Conservation (phyloP, 1,140 invertebrate species). For the Plodia interpunctella region DNA sequence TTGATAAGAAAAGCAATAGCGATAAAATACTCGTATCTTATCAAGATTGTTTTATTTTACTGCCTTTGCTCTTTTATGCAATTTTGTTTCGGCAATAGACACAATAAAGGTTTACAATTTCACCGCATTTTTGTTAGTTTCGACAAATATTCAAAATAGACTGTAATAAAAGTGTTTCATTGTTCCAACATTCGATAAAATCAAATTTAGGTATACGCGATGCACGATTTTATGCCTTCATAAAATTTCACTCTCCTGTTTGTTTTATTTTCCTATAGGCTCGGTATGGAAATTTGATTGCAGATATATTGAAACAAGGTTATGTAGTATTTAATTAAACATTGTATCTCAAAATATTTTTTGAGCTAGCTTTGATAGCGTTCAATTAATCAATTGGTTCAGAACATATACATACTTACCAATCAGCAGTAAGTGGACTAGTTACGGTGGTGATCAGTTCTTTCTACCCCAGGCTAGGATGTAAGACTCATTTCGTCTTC, state of each 20-base stretch:
- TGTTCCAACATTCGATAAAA: slow-evolving; percentile 7
- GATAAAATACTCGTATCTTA: too few relatives aligned
- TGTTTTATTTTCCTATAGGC: slow-evolving; percentile 17
- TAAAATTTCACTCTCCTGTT: slow-evolving; percentile 24
- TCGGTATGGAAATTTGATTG: slow-evolving; percentile 17
- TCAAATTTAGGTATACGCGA: slow-evolving; percentile 14
- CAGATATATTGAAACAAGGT: not conserved
- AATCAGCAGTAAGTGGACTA: too few relatives aligned
- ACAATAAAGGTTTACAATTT: not conserved
- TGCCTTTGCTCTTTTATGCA: too few relatives aligned
- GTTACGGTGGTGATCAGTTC: too few relatives aligned
- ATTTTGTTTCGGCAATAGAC: not conserved
- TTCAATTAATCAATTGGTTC: too few relatives aligned
- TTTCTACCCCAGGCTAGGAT: too few relatives aligned
- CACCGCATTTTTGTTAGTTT: not conserved
- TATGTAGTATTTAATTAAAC: slow-evolving; percentile 6
- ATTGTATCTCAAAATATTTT: not conserved
- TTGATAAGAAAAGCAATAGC: too few relatives aligned
- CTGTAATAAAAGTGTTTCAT: slow-evolving; percentile 3
- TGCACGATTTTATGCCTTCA: slow-evolving; percentile 17
- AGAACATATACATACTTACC: too few relatives aligned
- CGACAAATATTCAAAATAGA: not conserved
- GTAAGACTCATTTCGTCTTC: too few relatives aligned
- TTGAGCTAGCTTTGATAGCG: too few relatives aligned
- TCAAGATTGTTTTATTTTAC: too few relatives aligned